Base-by-base conservation (phyloP, 2,888 invertebrate species). In the Drosophila anomalata region DNA sequence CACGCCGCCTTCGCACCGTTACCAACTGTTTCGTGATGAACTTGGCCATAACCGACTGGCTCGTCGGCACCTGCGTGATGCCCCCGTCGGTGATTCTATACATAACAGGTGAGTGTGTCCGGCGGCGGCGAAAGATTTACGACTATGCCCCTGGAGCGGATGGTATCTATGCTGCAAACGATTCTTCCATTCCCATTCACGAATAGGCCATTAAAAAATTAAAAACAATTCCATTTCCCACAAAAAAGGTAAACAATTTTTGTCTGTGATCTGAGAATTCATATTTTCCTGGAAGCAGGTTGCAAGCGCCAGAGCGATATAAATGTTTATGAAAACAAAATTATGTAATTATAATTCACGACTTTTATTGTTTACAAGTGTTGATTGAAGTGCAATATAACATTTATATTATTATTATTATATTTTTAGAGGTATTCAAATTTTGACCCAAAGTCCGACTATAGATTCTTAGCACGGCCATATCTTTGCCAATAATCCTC, bases 11-110 rank as follows among this genome's bases (percentile, higher is more conserved):
- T 77, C 94, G 98, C 59, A 98, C 98, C 0, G 97, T 98, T 29
- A 98, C 98, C 52, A 99, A 99, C 90, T 97, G 97, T 89, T 98
- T 98, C 92, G 98, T 99, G 72, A 97, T 97, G 88, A 98, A 97
- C 65, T 92, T 99, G 89, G 98, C 98, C 0, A 96, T 96, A 0
- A 98, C 98, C 31, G 99, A 99, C 93, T 94, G 98, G 92, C 91
- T 98, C 76, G 97, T 99, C 0, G 99, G 98, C 2, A 95, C 97
- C 17, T 96, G 97, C 83, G 98, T 99, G 0, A 96, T 99, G 96
- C 99, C 98, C 4, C 97, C 97, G 51, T 97, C 97, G 12, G 97
- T 98, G 48, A 95, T 96, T 54, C 94, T 96, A 66, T 95, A 96
- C 92, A 94, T 97, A 75, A 94, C 95, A 92, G 97, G 97, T 94